A percentile compares a stretch with the other conserved stretches of the same genome.
Evolutionary conservation across 2,797 vertebrate species (phyloP).

Genomic region (Malurus leucopterus): DNA sequence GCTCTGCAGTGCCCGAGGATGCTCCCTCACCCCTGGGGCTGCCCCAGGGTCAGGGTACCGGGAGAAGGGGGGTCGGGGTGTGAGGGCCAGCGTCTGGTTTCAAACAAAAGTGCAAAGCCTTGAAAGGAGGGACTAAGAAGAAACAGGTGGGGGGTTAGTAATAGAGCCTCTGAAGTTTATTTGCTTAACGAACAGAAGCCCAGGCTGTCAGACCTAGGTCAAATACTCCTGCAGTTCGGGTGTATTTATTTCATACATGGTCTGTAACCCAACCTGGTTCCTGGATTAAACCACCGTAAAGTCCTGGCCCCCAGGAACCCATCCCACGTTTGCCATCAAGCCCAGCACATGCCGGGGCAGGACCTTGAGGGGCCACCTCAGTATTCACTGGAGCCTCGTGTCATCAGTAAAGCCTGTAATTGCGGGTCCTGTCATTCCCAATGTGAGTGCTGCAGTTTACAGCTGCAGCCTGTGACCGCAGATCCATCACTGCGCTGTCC

Average conservation of each 20-base stretch:
- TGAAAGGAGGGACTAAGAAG: conserved; percentile 31
- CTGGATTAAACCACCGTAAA: conserved; percentile 28
- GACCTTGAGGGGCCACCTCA: not conserved
- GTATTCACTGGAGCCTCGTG: not conserved
- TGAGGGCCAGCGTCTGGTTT: not conserved
- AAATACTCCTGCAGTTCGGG: conserved; percentile 33
- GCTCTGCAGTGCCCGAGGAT: not conserved
- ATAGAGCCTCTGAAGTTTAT: conserved; percentile 7
- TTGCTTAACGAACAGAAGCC: conserved; percentile 24
- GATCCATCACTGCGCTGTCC: not conserved
- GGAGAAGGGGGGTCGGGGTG: not conserved
- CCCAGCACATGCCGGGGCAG: not conserved
- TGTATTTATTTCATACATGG: conserved; percentile 32
- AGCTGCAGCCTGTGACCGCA: not conserved
- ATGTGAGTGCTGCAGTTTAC: not conserved
- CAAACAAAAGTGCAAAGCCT: conserved; percentile 31
- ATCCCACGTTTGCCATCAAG: not conserved
- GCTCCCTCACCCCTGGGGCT: not conserved
- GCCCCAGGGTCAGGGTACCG: not conserved
- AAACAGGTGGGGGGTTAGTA: conserved; percentile 19
- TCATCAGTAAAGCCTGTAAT: conserved; percentile 12
- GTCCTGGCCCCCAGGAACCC: not conserved
- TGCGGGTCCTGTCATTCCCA: not conserved
- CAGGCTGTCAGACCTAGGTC: conserved; percentile 11
- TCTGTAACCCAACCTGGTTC: conserved; percentile 42